A percentile compares a stretch with the other conserved stretches of the same genome.
Conservation (phyloP, 2,888 invertebrate genomes). For the Drosophila borborema region DNA sequence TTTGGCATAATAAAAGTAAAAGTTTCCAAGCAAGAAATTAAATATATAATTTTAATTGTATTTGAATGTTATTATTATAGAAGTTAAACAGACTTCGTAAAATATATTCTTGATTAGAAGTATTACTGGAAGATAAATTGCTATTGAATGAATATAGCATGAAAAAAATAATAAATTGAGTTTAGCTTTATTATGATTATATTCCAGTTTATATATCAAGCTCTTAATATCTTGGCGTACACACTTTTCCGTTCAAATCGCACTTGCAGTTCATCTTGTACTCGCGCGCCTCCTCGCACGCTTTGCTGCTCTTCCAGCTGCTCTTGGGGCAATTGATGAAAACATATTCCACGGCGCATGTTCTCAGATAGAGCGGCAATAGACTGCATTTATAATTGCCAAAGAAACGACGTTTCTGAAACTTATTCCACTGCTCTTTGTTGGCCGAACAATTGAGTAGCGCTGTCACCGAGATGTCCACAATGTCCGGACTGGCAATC, state of each 20-base stretch:
- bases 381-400: slow-evolving; percentile 37
- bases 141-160: background rate
- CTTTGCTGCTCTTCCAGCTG: slow-evolving; percentile 50
- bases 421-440: slow-evolving; percentile 9
- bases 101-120: too few relatives aligned
- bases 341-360: slow-evolving; percentile 41
- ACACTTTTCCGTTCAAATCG: slow-evolving; percentile 2
- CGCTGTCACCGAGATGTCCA: slow-evolving; percentile 36
- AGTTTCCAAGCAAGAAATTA: background rate
- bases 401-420: background rate
- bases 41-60: background rate
- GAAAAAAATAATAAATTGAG: background rate
- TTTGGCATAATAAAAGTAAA: background rate
- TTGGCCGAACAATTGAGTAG: slow-evolving; percentile 47
- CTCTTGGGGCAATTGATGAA: slow-evolving; percentile 56
- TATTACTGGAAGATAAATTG: background rate
- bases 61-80: background rate
- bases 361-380: slow-evolving; percentile 30
- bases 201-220: too few relatives aligned
- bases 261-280: slow-evolving; percentile 41
- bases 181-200: too few relatives aligned
- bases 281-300: slow-evolving; percentile 46
- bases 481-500: slow-evolving; percentile 39
- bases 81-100: too few relatives aligned
- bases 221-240: slow-evolving; percentile 10